Conservation (phyloP, 2,888 invertebrate species). For the Harmothoe impar region DNA sequence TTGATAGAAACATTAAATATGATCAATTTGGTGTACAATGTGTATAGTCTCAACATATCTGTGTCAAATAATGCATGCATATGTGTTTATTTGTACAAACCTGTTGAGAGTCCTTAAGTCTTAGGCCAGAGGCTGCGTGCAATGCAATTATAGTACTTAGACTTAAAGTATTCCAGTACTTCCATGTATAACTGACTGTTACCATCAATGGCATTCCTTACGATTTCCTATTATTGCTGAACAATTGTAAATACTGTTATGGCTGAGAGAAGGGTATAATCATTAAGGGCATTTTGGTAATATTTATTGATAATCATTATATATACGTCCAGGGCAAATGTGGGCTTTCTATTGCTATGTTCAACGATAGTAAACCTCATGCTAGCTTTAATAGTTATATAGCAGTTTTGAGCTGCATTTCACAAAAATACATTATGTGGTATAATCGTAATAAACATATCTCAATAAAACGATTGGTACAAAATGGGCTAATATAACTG, state of each 20-base stretch:
- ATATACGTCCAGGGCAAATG: not conserved
- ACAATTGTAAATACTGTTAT: not conserved
- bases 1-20: too few relatives aligned
- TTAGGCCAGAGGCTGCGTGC: not conserved
- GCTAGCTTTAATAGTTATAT: not conserved
- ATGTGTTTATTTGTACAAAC: too few relatives aligned
- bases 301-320: too few relatives aligned
- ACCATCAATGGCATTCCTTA: not conserved
- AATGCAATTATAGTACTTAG: not conserved
- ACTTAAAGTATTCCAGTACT: not conserved
- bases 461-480: constrained; percentile 22
- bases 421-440: not conserved
- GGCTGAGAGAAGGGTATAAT: not conserved
- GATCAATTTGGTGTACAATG: too few relatives aligned
- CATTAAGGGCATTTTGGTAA: constrained; percentile 1
- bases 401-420: not conserved
- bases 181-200: constrained; percentile 1
- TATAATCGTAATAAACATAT: constrained; percentile 32
- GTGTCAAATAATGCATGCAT: too few relatives aligned
- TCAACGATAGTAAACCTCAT: not conserved
- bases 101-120: too few relatives aligned
- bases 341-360: not conserved
- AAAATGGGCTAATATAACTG: not conserved
- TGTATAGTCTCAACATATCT: too few relatives aligned
- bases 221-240: not conserved